Percentiles rank a stretch among this genome's conserved stretches.
These are phyloP conservation scores for Halisarca cf. caerulea DNA, from an alignment of 37 sponge, comb jelly and placozoan species.

Conservation along the genomic window DNA sequence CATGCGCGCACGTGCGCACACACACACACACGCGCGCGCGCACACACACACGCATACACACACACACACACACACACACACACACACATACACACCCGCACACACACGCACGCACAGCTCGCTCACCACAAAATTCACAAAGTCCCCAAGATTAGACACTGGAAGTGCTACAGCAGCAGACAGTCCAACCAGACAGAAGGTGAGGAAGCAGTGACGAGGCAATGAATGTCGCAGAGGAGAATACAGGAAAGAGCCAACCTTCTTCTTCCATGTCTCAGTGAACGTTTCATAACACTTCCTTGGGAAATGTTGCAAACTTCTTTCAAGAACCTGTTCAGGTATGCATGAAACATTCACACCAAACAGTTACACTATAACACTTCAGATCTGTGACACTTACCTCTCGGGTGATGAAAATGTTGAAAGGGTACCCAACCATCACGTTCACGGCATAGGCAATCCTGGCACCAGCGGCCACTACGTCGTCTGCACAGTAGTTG, in stretches of 20 bases:
- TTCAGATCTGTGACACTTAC: too few species aligned
- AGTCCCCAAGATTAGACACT: constrained; percentile 47
- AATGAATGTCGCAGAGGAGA: constrained; percentile 42
- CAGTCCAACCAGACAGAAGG: constrained; percentile 31
- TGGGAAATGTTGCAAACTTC: constrained; percentile 30
- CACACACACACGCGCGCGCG: background rate
- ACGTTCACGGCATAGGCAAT: constrained; percentile 52
- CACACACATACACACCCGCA: constrained; percentile 10
- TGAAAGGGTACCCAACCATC: constrained; percentile 86
- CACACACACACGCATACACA: background rate
- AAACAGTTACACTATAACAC: too few species aligned
- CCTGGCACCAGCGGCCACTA: constrained; percentile 44
- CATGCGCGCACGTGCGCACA: background rate
- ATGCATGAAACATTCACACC: too few species aligned
- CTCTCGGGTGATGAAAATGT: constrained; percentile 77
- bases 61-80: constrained; percentile 17
- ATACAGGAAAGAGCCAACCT: constrained; percentile 41
- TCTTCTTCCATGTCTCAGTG: background rate
- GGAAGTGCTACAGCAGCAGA: constrained; percentile 45
- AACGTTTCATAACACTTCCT: constrained; percentile 1
- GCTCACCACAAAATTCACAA: constrained; percentile 63
- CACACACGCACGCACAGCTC: background rate
- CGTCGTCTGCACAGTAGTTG: constrained; percentile 70
- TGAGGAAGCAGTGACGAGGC: constrained; percentile 50
- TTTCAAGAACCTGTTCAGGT: constrained; percentile 62